Conservation (phyloP, 2,113 vertebrate species). For the Artemisiospiza belli region DNA sequence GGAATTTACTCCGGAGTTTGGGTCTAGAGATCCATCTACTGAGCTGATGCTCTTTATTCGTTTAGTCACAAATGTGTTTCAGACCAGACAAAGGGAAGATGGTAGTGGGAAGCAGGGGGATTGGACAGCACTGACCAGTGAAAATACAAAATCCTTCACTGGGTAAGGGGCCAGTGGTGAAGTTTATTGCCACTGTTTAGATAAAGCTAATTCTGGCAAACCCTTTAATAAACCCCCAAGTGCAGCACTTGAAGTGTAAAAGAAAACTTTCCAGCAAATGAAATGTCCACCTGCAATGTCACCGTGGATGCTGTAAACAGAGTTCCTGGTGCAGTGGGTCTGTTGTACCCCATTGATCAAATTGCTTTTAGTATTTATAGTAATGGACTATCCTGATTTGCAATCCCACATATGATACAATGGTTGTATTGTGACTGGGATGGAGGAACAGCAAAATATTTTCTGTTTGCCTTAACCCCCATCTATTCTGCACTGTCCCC, state of each 20-base stretch:
- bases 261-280: conserved; percentile 7
- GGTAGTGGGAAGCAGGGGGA: neutral
- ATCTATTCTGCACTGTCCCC: neutral
- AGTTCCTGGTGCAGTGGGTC: neutral
- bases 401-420: neutral
- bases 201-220: neutral
- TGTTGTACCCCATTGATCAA: neutral
- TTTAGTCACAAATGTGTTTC: conserved; percentile 1
- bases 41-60: conserved; percentile 58
- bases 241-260: neutral
- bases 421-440: neutral
- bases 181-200: neutral
- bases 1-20: conserved; percentile 65
- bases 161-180: neutral
- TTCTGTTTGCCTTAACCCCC: neutral
- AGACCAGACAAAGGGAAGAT: conserved; percentile 58
- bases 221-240: neutral
- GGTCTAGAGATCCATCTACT: conserved; percentile 58
- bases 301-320: neutral
- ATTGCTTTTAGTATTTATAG: neutral
- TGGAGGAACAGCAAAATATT: neutral
- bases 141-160: neutral
- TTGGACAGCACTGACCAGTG: neutral
- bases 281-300: neutral
- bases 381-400: neutral